Evolutionary conservation across 2,797 vertebrate genomes (phyloP).

Genomic region (Lerista edwardsae): DNA sequence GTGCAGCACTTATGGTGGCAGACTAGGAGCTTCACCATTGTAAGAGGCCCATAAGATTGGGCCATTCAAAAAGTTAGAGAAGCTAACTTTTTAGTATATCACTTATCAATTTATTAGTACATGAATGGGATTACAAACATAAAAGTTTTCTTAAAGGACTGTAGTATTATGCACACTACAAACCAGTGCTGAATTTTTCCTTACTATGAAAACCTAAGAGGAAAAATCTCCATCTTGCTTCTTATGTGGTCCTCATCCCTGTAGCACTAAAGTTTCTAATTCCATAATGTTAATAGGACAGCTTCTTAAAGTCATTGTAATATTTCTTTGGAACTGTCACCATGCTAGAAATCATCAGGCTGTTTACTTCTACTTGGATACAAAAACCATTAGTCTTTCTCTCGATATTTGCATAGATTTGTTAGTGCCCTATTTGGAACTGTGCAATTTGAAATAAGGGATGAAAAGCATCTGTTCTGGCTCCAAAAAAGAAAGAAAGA

Average conservation of each 20-base stretch:
- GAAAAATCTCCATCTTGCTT: background rate
- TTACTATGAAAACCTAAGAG: background rate
- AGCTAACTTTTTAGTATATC: no score
- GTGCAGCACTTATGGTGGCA: no score
- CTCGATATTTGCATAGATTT: slow-evolving; percentile 29
- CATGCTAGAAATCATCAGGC: slow-evolving; percentile 26
- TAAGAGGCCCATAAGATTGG: no score
- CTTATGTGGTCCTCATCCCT: background rate
- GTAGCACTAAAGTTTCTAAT: background rate
- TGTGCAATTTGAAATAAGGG: background rate
- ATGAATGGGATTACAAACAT: background rate
- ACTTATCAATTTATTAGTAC: no score
- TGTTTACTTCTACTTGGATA: slow-evolving; percentile 34
- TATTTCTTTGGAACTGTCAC: slow-evolving; percentile 1
- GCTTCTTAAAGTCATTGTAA: background rate
- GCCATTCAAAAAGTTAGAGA: background rate
- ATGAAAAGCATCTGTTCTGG: background rate
- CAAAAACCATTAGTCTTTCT: background rate
- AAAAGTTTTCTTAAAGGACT: background rate
- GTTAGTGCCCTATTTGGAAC: background rate
- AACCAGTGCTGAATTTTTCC: background rate
- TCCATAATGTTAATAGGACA: background rate
- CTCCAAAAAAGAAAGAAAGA: background rate
- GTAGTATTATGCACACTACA: background rate
- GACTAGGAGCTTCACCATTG: no score